Base-by-base conservation (phyloP, 2,113 vertebrate genomes). In the Alethe castanea region DNA sequence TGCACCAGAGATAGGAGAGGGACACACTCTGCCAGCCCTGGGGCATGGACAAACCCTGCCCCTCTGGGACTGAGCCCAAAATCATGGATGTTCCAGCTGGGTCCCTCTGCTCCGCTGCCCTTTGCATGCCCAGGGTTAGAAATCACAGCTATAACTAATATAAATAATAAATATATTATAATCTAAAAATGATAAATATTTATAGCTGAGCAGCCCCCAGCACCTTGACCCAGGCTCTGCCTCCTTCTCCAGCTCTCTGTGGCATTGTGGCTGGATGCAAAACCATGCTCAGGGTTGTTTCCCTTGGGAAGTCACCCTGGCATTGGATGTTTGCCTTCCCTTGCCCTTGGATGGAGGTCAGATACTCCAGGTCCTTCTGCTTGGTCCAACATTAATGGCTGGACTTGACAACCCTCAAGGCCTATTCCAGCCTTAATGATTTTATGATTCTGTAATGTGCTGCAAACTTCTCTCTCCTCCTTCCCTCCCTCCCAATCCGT, bases 71-170 rank as follows among this genome's bases (percentile, higher is more conserved):
- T 10, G 9, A 5, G 5, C 64, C 85, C 90, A 64, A 81, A 90
- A 48, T n/a, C 12, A 0, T 2, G 17, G 14, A 3, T 3, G 2
- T 57, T 67, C 69, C 29, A 47, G 5, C 19, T 7, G 11, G 19
- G 56, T 19, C 29, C 66, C 52, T 78, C 35, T 59, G 14, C 35
- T 81, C 42, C 2, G 12, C 52, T 74, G 56, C 40, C 35, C 19
- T 95, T 47, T 84, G 35, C 45, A 33, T 14, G 8, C 50, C 38
- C 0, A 4, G 22, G 28, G 12, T 62, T 42, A 50, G 29, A 62
- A 66, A 47, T 28, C 72, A 28, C 14, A 0, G 1, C 38, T 50
- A 2, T 50, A 14, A 50, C 24, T 48, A 8, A 50, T 50, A 50
- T 50, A 50, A 50, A 50, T 50, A 50, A 50, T 50, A 48, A 48